Conservation (phyloP, 1,140 invertebrate genomes). For the Papilio polyxenes region DNA sequence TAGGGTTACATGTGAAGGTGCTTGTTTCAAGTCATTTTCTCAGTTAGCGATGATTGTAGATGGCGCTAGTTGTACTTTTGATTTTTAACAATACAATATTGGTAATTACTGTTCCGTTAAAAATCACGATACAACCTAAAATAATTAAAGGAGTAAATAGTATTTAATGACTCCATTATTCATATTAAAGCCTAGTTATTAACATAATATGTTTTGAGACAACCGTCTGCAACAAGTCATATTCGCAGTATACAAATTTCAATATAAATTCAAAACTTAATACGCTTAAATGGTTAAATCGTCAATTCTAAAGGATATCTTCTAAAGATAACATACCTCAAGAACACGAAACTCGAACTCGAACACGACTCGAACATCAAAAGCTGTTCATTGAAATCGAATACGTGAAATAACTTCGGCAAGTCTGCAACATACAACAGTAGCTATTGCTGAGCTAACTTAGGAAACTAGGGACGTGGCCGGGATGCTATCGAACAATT, state of each 20-base stretch:
- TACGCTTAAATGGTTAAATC: too few relatives aligned
- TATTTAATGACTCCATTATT: too few relatives aligned
- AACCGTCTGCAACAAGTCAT: too few relatives aligned
- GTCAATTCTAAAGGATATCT: background rate
- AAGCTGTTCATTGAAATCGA: background rate
- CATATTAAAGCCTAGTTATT: too few relatives aligned
- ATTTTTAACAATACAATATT: background rate
- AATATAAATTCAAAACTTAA: too few relatives aligned
- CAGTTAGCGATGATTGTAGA: background rate
- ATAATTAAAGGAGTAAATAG: too few relatives aligned
- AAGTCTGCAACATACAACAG: background rate
- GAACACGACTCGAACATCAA: background rate
- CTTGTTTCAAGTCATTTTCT: background rate
- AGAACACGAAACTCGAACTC: background rate
- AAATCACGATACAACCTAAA: too few relatives aligned
- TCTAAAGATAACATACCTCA: background rate
- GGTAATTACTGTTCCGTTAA: too few relatives aligned
- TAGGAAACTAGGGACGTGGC: background rate
- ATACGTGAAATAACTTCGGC: slow-evolving; percentile 16
- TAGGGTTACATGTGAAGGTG: background rate
- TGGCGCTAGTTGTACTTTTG: background rate
- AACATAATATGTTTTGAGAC: too few relatives aligned
- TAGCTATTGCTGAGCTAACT: background rate
- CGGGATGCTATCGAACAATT: background rate
- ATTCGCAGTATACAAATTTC: too few relatives aligned